Evolutionary conservation across 2,113 vertebrate genomes (phyloP).

Genomic region (Sebastes fasciatus): DNA sequence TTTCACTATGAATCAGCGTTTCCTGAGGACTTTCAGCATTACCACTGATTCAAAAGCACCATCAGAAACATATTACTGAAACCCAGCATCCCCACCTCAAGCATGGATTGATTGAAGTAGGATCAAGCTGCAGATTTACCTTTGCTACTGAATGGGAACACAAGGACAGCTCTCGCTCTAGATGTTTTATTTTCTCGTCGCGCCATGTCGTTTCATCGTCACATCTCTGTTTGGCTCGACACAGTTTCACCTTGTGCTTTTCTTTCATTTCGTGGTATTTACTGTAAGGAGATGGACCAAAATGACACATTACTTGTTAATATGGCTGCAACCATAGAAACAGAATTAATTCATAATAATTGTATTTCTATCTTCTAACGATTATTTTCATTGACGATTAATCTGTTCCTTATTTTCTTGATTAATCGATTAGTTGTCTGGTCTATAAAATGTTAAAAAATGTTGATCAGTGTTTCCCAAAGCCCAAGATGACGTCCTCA

Average conservation of each 20-base stretch:
- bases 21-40: neutral
- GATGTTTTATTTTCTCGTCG: slow-evolving; percentile 66
- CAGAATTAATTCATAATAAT: too few species aligned
- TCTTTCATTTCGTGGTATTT: slow-evolving; percentile 68
- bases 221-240: slow-evolving; percentile 55
- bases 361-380: too few species aligned
- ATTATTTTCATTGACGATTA: too few species aligned
- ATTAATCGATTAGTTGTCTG: too few species aligned
- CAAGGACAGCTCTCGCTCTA: slow-evolving; percentile 65
- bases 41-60: neutral
- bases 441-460: too few species aligned
- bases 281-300: slow-evolving; percentile 42
- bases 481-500: too few species aligned
- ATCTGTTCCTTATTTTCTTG: too few species aligned
- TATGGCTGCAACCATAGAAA: too few species aligned
- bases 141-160: slow-evolving; percentile 60
- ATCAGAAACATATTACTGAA: neutral
- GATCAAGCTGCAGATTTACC: slow-evolving; percentile 40
- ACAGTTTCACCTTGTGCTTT: slow-evolving; percentile 60
- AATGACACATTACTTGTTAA: neutral
- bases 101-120: neutral
- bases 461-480: too few species aligned
- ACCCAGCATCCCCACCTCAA: neutral
- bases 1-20: neutral
- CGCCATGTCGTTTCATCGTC: slow-evolving; percentile 62